phyloP scores from a whole-genome alignment of 2,113 vertebrate genomes.

The Holacanthus passer region DNA sequence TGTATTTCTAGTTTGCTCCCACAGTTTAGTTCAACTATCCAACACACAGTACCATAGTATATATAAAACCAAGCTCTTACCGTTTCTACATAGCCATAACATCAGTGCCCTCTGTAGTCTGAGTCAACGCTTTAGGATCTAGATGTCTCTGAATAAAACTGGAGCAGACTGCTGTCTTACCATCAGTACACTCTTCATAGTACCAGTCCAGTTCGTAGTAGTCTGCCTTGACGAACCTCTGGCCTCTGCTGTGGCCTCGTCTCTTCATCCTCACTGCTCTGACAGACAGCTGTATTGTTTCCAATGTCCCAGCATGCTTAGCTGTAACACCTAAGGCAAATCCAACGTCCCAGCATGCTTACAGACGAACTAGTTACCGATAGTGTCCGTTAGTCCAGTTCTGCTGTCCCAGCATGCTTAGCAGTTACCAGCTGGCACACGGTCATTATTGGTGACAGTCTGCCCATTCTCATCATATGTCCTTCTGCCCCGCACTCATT shows the following conservation, averaged over 20 bases:
- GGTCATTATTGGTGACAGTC: slow-evolving; percentile 29
- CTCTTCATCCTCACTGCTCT: slow-evolving; percentile 90
- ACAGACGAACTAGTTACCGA: slow-evolving; percentile 23
- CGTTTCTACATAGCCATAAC: background rate
- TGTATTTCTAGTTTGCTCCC: background rate
- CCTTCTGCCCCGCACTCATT: slow-evolving; percentile 51
- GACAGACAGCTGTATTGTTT: slow-evolving; percentile 26
- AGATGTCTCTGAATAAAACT: slow-evolving; percentile 1
- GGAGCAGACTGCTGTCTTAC: slow-evolving; percentile 83
- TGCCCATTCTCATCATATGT: slow-evolving; percentile 43
- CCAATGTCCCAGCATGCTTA: slow-evolving; percentile 41
- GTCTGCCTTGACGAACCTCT: slow-evolving; percentile 97
- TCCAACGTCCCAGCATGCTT: slow-evolving; percentile 40
- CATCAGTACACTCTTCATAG: slow-evolving; percentile 98
- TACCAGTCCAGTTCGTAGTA: slow-evolving; percentile 99
- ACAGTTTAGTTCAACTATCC: background rate
- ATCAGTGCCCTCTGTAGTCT: no score
- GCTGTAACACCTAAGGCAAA: slow-evolving; percentile 22
- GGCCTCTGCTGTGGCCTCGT: slow-evolving; percentile 73
- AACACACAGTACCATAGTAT: background rate
- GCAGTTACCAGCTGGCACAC: slow-evolving; percentile 47
- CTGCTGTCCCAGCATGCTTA: slow-evolving; percentile 62
- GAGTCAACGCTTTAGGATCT: no score
- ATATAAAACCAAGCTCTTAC: background rate
- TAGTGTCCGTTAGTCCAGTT: slow-evolving; percentile 18